Evolutionary conservation across 2,797 vertebrate species (phyloP), one percentile per base, ranked within the genome.

Genomic region (Poecilia picta): DNA sequence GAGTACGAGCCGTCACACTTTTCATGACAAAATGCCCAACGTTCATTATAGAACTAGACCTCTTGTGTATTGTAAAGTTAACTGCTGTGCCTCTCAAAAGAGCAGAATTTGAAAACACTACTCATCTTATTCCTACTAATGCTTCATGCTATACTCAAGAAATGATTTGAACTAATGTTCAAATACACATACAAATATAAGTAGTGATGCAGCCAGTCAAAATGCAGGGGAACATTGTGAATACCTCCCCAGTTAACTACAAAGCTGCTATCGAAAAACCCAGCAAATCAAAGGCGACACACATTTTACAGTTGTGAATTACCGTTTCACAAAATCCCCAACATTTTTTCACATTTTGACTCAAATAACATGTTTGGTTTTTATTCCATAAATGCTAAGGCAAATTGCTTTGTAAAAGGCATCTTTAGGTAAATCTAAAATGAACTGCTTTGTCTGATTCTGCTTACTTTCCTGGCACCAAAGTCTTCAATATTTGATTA

Each of bases 11-110:
- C 76, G 74, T 76, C 47, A 1, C 18, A 68, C 75, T 81, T 77
- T 78, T 36, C 82, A 74, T 33, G 18, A 64, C 18, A 76, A 85
- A 83, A 72, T 62, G 33, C 23, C 45, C 59, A 74, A 83, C 84
- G 83, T 85, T 82, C 83, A 78, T 39, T 12, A 28, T 0, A 25
- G 28, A 33, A 16, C 16, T 25, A 36, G 31, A 57, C 47, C 77
- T 59, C 12, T 51, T 39, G 0, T 23, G 2, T 39, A 23, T 20
- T 66, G 33, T 25, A 36, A 33, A 80, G 18, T 53, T 62, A 72
- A 68, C 1, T 41, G 74, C 11, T 75, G n/a, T 36, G 43, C 25
- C 46, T n/a, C 11, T 51, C 49, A 8, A 51, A 51, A 51, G 18
- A 59, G 23, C 12, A 12, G 55, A n/a, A 57, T 7, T 66, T 66